Conservation (phyloP, 2,113 vertebrate genomes). For the Neomonachus schauinslandi region DNA sequence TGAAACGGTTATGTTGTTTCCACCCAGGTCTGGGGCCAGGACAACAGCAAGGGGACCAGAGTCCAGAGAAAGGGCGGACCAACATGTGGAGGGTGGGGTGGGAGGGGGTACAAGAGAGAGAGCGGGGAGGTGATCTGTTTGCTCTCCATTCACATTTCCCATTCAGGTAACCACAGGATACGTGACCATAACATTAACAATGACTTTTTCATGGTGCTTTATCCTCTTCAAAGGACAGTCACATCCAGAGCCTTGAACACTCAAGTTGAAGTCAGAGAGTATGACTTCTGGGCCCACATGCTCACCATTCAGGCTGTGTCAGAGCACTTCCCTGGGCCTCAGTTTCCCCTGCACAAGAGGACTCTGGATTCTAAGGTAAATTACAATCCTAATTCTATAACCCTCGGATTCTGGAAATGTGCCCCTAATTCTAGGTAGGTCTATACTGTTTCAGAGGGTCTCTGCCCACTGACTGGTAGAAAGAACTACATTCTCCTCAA, state of each 20-base stretch:
- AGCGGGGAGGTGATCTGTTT: rapidly evolving
- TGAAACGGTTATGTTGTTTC: background rate
- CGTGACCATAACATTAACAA: rapidly evolving
- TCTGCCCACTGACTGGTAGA: background rate
- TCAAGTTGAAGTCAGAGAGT: background rate
- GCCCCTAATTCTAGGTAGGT: background rate
- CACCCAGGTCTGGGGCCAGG: background rate
- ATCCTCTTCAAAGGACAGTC: background rate
- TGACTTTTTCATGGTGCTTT: rapidly evolving
- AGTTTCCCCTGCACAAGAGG: background rate
- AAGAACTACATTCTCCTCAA: background rate
- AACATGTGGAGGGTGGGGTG: rapidly evolving
- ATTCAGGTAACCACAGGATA: background rate
- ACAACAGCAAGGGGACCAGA: background rate
- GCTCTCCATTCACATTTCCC: background rate
- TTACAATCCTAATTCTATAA: background rate
- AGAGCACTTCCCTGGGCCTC: background rate
- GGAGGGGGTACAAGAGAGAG: background rate
- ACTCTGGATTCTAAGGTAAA: background rate
- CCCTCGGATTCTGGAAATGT: background rate
- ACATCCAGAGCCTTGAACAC: background rate
- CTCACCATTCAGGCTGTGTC: background rate
- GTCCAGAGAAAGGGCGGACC: no score
- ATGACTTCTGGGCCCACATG: background rate
- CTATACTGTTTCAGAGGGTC: background rate